Evolutionary conservation across 2,113 vertebrate species (phyloP), one percentile per base, ranked within the genome.

Genomic region (Gambusia holbrooki): DNA sequence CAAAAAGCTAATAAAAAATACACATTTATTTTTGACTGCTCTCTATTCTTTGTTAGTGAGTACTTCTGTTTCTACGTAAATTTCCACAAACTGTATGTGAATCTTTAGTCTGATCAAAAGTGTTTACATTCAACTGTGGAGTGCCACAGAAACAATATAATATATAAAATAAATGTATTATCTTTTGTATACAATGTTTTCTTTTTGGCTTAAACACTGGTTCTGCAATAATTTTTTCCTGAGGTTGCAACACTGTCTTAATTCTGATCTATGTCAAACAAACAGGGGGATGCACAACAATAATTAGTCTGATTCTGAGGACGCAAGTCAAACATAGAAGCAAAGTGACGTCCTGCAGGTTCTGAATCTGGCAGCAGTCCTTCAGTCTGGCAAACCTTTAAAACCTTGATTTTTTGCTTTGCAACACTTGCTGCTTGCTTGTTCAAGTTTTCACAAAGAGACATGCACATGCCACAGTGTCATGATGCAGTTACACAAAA

Each of bases 81-180:
- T 54, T 33, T 63, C 72, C 65, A 71, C 40, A 66, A 70, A 29
- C 60, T 54, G 25, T 66, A 33, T 7, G 25, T 63, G 68, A 81
- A 67, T 63, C 76, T 67, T 83, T 30, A 76, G 61, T 66, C 64
- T 76, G 75, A 81, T 77, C 83, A 58, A 72, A 77, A 71, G 30
- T 51, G 74, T 13, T 69, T 87, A 85, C 85, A 90, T 88, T 88
- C 85, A 79, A 80, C 25, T 61, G 62, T 74, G 83, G 73, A 83
- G 76, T 87, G 86, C 87, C 80, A 87, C 70, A 88, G 74, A 79
- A 89, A 85, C 78, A 84, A 87, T 88, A 92, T 88, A 40, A 84
- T 83, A 86, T 84, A 88, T 80, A 90, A 93, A 93, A 93, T 92
- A 92, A 86, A 82, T 85, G 73, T 63, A 87, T 91, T 27, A 87